These are phyloP conservation scores for Anastatus disparis DNA, from an alignment of 1,140 invertebrate genomes.

Conservation along the genomic window DNA sequence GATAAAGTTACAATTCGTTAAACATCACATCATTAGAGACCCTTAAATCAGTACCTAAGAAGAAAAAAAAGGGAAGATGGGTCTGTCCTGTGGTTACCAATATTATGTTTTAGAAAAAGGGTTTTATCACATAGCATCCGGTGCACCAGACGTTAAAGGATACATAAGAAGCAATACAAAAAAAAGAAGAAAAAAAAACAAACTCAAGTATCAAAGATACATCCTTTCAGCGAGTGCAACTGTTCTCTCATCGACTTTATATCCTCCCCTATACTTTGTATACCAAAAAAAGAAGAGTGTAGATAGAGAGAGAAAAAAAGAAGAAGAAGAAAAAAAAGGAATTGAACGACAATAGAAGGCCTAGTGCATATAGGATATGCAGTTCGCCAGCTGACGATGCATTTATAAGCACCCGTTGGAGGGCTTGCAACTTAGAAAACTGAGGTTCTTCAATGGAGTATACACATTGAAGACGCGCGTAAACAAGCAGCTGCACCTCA, in stretches of 20 bases:
- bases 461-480: constrained; percentile 28
- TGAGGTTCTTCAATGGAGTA: constrained; percentile 40
- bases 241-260: neutral
- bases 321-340: constrained; percentile 2
- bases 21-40: too few relatives aligned
- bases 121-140: constrained; percentile 3
- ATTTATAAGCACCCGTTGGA: too few relatives aligned
- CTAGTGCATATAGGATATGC: constrained; percentile 46
- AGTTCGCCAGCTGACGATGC: constrained; percentile 59
- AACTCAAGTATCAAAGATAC: neutral
- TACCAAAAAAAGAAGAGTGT: neutral
- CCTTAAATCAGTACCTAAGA: neutral
- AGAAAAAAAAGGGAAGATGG: neutral
- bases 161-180: neutral
- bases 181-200: neutral
- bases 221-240: neutral
- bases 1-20: too few relatives aligned
- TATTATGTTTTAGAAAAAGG: neutral
- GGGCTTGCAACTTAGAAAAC: constrained; percentile 47
- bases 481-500: constrained; percentile 27
- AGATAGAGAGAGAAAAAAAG: too few relatives aligned
- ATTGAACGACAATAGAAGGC: neutral
- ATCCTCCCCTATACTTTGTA: neutral
- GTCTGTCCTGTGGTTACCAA: neutral
- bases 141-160: neutral